Percentiles rank a stretch among this genome's conserved stretches.
These are phyloP conservation scores for Tenthredo distinguenda DNA, from an alignment of 2,888 invertebrate species.

Conservation along the genomic window DNA sequence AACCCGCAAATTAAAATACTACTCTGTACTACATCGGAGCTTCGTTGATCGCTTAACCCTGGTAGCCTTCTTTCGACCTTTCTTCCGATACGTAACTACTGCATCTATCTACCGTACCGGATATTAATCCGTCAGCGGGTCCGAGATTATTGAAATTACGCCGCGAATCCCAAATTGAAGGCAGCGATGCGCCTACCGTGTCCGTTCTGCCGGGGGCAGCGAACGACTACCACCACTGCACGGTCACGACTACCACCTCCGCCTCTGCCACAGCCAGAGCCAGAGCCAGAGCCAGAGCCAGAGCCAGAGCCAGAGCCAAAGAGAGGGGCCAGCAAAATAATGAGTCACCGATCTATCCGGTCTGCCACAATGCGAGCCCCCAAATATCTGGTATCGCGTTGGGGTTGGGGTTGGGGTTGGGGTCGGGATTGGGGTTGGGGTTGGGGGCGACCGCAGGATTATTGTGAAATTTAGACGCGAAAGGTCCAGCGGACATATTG, in stretches of 20 bases:
- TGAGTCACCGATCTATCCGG: conserved; percentile 71
- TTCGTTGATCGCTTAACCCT: conserved; percentile 22
- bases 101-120: conserved; percentile 19
- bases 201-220: conserved; percentile 51
- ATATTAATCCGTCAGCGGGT: conserved; percentile 70
- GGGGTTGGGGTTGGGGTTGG: conserved; percentile 49
- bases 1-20: neutral
- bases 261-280: conserved; percentile 40
- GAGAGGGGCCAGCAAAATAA: conserved; percentile 71
- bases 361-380: conserved; percentile 60
- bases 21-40: neutral
- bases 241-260: conserved; percentile 53
- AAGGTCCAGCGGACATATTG: conserved; percentile 61
- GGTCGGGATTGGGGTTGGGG: conserved; percentile 50
- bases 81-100: conserved; percentile 38
- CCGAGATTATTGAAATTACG: conserved; percentile 73
- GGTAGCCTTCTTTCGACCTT: conserved; percentile 20
- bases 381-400: conserved; percentile 63
- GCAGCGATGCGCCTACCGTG: conserved; percentile 59
- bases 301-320: conserved; percentile 48
- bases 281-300: neutral
- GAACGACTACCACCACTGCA: conserved; percentile 53
- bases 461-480: conserved; percentile 62
- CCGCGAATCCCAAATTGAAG: conserved; percentile 68
- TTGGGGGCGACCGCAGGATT: conserved; percentile 58